Percentiles rank a stretch among this genome's conserved stretches.
phyloP scores from a whole-genome alignment of 1,140 invertebrate species.

The Octopus bimaculoides region DNA sequence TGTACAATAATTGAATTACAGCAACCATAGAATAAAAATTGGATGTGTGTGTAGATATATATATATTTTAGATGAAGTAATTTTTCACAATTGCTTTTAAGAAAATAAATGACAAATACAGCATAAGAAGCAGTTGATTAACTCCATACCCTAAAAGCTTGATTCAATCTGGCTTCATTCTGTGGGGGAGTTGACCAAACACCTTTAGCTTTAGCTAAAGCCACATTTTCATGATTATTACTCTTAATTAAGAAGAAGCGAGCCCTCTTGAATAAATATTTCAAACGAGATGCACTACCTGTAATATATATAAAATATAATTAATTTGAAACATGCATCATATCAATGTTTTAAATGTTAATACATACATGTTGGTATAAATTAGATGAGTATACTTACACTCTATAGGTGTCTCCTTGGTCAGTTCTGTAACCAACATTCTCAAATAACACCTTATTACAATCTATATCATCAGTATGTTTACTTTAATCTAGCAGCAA shows the following conservation, averaged over 20 bases:
- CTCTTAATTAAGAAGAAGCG: conserved; percentile 97
- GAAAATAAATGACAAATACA: no score
- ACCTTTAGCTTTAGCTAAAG: conserved; percentile 85
- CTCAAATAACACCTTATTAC: no score
- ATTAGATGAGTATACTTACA: no score
- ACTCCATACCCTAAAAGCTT: conserved; percentile 71
- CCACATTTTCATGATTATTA: conserved; percentile 96
- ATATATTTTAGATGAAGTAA: no score
- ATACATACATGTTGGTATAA: not conserved
- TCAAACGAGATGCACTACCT: conserved; percentile 64
- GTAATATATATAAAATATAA: conserved; percentile 15
- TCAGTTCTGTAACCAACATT: no score
- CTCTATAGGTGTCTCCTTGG: no score
- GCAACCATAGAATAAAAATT: no score
- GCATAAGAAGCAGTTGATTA: not conserved
- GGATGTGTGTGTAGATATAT: no score
- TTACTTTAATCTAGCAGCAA: no score
- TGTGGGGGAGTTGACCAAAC: conserved; percentile 97
- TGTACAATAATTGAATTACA: no score
- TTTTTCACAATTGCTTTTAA: no score
- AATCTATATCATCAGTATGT: no score
- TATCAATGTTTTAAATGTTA: not conserved
- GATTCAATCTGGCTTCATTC: conserved; percentile 94
- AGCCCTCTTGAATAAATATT: conserved; percentile 92
- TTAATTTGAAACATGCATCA: not conserved